These are phyloP conservation scores for Hyperoplus lanceolatus DNA, from an alignment of 2,797 vertebrate species.

Conservation along the genomic window DNA sequence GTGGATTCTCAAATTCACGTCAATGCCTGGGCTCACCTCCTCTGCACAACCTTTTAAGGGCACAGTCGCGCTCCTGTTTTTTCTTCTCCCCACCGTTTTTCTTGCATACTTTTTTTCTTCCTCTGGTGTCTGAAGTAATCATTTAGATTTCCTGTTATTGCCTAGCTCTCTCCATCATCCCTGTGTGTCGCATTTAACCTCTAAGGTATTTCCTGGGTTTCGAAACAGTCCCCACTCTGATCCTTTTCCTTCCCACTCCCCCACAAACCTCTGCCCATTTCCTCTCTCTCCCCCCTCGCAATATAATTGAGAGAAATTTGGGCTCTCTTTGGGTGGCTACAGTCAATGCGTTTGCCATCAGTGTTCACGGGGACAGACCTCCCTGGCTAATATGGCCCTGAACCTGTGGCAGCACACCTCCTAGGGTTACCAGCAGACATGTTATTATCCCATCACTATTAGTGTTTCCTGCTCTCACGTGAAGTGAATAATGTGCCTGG, in stretches of 20 bases:
- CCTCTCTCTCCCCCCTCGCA: conserved; percentile 51
- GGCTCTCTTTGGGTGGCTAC: conserved; percentile 66
- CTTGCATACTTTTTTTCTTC: conserved; percentile 29
- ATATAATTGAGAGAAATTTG: conserved; percentile 83
- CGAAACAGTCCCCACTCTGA: conserved; percentile 69
- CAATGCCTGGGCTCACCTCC: conserved; percentile 47
- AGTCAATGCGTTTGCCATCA: conserved; percentile 76
- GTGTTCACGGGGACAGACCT: conserved; percentile 62
- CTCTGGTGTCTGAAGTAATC: conserved; percentile 78
- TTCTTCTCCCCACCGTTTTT: conserved; percentile 48
- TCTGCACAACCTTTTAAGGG: conserved; percentile 76
- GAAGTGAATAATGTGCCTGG: conserved; percentile 71
- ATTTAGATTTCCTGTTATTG: conserved; percentile 82
- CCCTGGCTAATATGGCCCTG: conserved; percentile 58
- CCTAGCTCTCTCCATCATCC: conserved; percentile 65
- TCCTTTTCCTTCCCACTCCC: conserved; percentile 34
- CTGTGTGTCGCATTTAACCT: conserved; percentile 77
- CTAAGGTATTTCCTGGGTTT: conserved; percentile 86
- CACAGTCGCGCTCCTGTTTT: conserved; percentile 67
- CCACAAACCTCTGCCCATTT: conserved; percentile 61
- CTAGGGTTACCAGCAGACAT: conserved; percentile 65
- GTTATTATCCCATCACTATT: conserved; percentile 74
- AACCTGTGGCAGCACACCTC: conserved; percentile 70
- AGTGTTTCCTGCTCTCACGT: conserved; percentile 64
- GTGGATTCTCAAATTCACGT: conserved; percentile 50